These are phyloP conservation scores for Sesamia inferens DNA, from an alignment of 2,888 invertebrate species.

Conservation along the genomic window DNA sequence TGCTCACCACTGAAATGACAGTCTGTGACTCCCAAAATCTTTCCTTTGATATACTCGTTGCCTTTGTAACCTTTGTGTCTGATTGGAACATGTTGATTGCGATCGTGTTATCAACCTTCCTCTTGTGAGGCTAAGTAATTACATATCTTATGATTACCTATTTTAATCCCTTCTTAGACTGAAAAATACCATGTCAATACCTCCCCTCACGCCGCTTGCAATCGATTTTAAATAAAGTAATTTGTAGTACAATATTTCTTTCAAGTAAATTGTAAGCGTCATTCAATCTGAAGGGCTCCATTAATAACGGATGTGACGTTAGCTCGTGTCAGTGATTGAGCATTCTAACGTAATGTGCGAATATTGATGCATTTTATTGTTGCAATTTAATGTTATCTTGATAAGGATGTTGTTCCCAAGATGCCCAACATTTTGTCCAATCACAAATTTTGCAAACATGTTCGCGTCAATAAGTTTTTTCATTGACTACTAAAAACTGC, in stretches of 20 bases:
- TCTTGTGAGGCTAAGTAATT: slow-evolving; percentile 23
- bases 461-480: slow-evolving; percentile 41
- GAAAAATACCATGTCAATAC: slow-evolving; percentile 6
- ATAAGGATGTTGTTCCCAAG: slow-evolving; percentile 40
- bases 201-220: slow-evolving; percentile 15
- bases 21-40: slow-evolving; percentile 27
- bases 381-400: slow-evolving; percentile 42
- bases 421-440: slow-evolving; percentile 29
- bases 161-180: slow-evolving; percentile 13
- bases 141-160: slow-evolving; percentile 10
- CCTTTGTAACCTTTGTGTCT: slow-evolving; percentile 19
- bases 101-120: not conserved
- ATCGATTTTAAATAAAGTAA: slow-evolving; percentile 29
- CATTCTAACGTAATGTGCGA: slow-evolving; percentile 38
- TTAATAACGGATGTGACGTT: slow-evolving; percentile 42
- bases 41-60: slow-evolving; percentile 20
- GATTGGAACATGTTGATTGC: slow-evolving; percentile 26
- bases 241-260: slow-evolving; percentile 34
- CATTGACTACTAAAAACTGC: not conserved
- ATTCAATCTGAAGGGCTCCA: slow-evolving; percentile 30
- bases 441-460: slow-evolving; percentile 48
- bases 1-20: slow-evolving; percentile 21
- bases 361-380: slow-evolving; percentile 38
- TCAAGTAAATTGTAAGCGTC: slow-evolving; percentile 42
- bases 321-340: slow-evolving; percentile 45